Percentiles rank a stretch among this genome's conserved stretches.
These are phyloP conservation scores for Philereme vetulata DNA, from an alignment of 2,888 invertebrate genomes.

Conservation along the genomic window DNA sequence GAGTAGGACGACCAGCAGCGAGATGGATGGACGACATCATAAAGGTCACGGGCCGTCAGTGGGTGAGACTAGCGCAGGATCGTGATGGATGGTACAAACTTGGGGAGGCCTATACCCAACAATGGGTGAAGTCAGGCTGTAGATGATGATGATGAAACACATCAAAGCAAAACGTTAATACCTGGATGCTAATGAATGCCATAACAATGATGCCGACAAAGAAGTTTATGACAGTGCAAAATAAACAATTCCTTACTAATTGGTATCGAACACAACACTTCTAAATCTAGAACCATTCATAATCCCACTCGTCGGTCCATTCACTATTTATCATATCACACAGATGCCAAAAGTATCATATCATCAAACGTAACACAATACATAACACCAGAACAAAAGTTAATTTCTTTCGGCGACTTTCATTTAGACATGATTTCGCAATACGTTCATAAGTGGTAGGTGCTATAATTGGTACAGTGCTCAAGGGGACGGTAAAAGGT, in stretches of 20 bases:
- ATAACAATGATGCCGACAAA: constrained; percentile 10
- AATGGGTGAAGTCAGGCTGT: no score
- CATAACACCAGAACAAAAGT: constrained; percentile 36
- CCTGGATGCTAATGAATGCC: no score
- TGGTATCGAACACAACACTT: constrained; percentile 7
- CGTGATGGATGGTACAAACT: no score
- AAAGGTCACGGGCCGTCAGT: no score
- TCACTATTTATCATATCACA: constrained; percentile 18
- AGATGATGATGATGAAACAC: no score
- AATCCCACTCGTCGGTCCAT: constrained; percentile 3
- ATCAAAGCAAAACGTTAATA: no score
- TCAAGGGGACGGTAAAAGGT: constrained; percentile 24
- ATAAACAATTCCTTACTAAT: constrained; percentile 14
- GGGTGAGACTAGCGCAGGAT: no score
- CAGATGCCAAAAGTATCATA: constrained; percentile 19
- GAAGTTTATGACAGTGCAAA: constrained; percentile 14
- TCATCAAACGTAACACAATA: constrained; percentile 33
- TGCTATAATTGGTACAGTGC: constrained; percentile 30
- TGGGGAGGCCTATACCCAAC: no score
- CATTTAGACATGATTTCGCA: constrained; percentile 30
- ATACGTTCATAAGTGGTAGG: constrained; percentile 28
- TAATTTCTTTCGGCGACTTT: constrained; percentile 28
- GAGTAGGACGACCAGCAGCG: no score
- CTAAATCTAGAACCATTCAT: constrained; percentile 18
- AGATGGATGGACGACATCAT: no score